Evolutionary conservation across 2,797 vertebrate species (phyloP).

Genomic region (Phalloptychus januarius): DNA sequence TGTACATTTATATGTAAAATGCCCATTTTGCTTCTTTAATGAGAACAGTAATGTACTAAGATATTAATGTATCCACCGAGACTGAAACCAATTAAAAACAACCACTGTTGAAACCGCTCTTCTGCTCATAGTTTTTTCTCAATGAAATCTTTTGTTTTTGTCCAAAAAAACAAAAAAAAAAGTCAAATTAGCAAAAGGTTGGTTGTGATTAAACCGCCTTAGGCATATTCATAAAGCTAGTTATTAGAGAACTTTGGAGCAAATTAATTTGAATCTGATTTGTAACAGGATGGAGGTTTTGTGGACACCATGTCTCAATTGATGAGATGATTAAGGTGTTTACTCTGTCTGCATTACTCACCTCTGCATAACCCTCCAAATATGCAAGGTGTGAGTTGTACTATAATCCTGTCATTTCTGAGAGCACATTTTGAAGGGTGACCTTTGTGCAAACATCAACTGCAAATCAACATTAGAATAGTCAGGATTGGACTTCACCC

Average conservation of each 20-base stretch:
- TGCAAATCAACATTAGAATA: slow-evolving; percentile 9
- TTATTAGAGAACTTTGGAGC: no score
- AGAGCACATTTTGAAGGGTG: neutral
- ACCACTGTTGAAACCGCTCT: slow-evolving; percentile 6
- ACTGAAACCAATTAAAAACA: slow-evolving; percentile 11
- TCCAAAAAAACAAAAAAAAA: no score
- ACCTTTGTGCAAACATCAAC: slow-evolving; percentile 14
- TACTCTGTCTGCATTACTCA: slow-evolving; percentile 9
- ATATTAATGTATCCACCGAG: neutral
- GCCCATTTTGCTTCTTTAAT: slow-evolving; percentile 12
- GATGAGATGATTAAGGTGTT: neutral
- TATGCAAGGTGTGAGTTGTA: neutral
- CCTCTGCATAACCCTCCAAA: neutral
- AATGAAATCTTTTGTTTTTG: neutral
- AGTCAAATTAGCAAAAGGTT: neutral
- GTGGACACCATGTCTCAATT: neutral
- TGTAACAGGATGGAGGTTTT: neutral
- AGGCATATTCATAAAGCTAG: neutral
- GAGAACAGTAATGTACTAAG: neutral
- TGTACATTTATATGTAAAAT: slow-evolving; percentile 4
- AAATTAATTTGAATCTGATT: slow-evolving; percentile 10
- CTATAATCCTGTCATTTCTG: neutral
- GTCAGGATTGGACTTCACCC: slow-evolving; percentile 14
- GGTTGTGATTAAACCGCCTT: neutral
- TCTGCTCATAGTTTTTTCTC: neutral